Conservation (phyloP, 2,888 invertebrate genomes). For the Tetragonula carbonaria region DNA sequence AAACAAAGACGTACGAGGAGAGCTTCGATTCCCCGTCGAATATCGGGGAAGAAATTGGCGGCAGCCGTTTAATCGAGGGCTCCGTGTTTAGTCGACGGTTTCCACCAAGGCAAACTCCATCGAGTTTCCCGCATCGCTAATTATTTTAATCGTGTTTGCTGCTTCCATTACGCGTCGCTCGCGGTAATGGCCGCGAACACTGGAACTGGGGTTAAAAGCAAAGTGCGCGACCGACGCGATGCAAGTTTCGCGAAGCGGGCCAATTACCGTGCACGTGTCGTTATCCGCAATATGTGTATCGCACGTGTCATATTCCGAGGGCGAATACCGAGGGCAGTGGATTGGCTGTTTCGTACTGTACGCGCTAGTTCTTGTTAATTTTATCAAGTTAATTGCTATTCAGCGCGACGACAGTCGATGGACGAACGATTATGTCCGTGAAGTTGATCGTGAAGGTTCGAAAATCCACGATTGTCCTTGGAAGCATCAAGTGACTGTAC, state of each 20-base stretch:
- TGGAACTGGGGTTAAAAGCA: slow-evolving; percentile 33
- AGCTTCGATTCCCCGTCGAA: neutral
- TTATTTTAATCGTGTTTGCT: slow-evolving; percentile 59
- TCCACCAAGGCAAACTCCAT: slow-evolving; percentile 14
- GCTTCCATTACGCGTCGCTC: slow-evolving; percentile 41
- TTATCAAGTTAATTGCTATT: too few relatives aligned
- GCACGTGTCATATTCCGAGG: too few relatives aligned
- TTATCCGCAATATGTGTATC: too few relatives aligned
- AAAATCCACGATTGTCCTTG: too few relatives aligned
- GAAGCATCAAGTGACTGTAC: too few relatives aligned
- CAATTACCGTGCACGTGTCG: slow-evolving; percentile 16
- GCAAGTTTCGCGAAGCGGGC: neutral
- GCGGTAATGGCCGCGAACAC: neutral
- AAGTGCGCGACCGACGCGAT: neutral
- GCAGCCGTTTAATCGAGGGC: neutral
- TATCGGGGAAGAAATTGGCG: neutral
- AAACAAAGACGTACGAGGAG: neutral
- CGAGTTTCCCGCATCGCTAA: slow-evolving; percentile 43
- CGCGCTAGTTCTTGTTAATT: too few relatives aligned
- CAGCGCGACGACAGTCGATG: too few relatives aligned
- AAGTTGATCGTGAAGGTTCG: too few relatives aligned
- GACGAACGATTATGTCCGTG: too few relatives aligned
- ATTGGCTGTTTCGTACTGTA: too few relatives aligned
- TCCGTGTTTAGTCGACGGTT: slow-evolving; percentile 31
- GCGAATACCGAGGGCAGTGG: too few relatives aligned